phyloP scores from a whole-genome alignment of 2,888 invertebrate genomes.

The Amblyteles armatorius region DNA sequence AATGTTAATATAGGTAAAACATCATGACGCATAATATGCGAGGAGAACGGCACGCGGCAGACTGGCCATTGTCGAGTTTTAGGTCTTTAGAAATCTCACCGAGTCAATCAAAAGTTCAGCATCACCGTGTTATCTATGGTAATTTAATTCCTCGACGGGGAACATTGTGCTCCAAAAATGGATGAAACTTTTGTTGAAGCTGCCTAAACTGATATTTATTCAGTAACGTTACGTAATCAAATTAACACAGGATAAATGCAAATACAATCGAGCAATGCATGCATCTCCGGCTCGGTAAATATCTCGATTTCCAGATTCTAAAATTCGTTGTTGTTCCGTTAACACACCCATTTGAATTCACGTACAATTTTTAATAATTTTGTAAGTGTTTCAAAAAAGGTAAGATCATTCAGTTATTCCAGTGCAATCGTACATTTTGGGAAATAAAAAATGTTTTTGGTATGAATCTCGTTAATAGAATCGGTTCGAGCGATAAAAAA shows the following conservation, averaged over 20 bases:
- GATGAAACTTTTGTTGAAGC: not conserved
- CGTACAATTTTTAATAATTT: too few species aligned
- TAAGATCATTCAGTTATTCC: not conserved
- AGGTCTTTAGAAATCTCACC: slow-evolving; percentile 14
- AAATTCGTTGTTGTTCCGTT: too few species aligned
- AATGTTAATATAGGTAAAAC: slow-evolving; percentile 4
- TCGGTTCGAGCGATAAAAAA: not conserved
- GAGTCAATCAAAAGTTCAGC: slow-evolving; percentile 15
- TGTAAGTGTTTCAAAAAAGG: too few species aligned
- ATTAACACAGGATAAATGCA: not conserved
- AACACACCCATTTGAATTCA: too few species aligned
- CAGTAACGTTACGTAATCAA: not conserved
- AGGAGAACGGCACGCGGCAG: slow-evolving; percentile 1
- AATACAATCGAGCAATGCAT: too few species aligned
- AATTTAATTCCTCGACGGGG: slow-evolving; percentile 1
- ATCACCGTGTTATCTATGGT: slow-evolving; percentile 1
- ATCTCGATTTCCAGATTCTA: too few species aligned
- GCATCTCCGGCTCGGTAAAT: too few species aligned
- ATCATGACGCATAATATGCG: slow-evolving; percentile 3
- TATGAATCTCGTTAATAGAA: not conserved
- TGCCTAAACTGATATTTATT: not conserved
- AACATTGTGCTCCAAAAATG: not conserved
- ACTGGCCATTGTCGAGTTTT: slow-evolving; percentile 3
- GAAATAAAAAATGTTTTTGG: not conserved
- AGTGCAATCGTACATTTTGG: not conserved